Evolutionary conservation across 2,113 vertebrate genomes (phyloP).

Genomic region (Tautogolabrus adspersus): DNA sequence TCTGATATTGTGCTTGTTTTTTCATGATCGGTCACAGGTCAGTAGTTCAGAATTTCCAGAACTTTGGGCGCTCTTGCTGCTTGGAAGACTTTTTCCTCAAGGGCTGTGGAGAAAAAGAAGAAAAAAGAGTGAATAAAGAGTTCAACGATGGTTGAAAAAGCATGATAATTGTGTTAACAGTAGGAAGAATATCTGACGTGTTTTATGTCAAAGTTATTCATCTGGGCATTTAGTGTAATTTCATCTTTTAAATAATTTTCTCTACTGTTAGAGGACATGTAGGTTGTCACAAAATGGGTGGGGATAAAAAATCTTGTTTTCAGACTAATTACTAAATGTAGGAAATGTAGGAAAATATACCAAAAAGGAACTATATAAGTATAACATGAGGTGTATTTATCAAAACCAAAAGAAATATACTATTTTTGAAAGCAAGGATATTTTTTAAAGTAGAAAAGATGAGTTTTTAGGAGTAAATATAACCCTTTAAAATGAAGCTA

Average conservation of each 20-base stretch:
- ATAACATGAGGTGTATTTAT: neutral
- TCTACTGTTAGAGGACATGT: neutral
- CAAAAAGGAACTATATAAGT: neutral
- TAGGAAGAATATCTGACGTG: neutral
- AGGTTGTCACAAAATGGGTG: neutral
- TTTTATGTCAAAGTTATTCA: neutral
- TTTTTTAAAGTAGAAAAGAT: conserved; percentile 10
- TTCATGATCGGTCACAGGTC: conserved; percentile 75
- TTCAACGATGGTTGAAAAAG: conserved; percentile 1
- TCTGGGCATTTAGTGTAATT: neutral
- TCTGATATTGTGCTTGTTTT: conserved; percentile 63
- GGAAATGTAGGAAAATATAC: neutral
- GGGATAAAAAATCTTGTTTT: neutral
- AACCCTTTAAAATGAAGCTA: neutral
- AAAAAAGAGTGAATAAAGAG: neutral
- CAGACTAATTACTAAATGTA: conserved; percentile 42
- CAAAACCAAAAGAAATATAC: neutral
- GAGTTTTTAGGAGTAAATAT: conserved; percentile 17
- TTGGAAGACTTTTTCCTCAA: conserved; percentile 70
- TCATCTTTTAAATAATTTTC: neutral
- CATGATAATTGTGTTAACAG: neutral
- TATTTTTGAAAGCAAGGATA: conserved; percentile 4
- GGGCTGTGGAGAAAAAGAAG: conserved; percentile 63
- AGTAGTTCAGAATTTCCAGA: conserved; percentile 84
- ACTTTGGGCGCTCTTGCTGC: conserved; percentile 70